A percentile compares a stretch with the other conserved stretches of the same genome.
phyloP scores from a whole-genome alignment of 2,888 invertebrate genomes.

The Thera obeliscata region DNA sequence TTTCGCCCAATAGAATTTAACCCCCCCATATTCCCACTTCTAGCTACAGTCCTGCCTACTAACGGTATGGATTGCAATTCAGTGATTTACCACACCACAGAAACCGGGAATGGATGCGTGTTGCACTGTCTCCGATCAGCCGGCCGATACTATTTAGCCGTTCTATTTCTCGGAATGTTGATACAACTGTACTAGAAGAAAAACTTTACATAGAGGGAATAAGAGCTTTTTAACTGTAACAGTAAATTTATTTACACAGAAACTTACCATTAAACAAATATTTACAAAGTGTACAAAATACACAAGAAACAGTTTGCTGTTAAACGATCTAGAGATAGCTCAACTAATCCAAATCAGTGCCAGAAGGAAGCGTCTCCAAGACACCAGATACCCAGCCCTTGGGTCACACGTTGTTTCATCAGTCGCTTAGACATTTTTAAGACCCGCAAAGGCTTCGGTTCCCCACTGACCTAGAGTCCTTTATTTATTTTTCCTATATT shows the following conservation, averaged over 20 bases:
- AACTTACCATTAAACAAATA: too few species aligned
- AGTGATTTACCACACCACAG: conserved; percentile 78
- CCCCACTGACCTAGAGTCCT: too few species aligned
- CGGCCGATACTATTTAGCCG: conserved; percentile 14
- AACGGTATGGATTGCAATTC: conserved; percentile 77
- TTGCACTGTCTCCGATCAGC: conserved; percentile 53
- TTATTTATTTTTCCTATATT: too few species aligned
- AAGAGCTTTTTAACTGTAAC: not conserved
- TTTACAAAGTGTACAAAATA: too few species aligned
- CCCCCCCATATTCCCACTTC: not conserved
- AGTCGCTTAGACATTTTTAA: too few species aligned
- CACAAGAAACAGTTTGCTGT: too few species aligned
- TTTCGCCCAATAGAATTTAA: not conserved
- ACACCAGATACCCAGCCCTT: too few species aligned
- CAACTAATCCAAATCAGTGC: too few species aligned
- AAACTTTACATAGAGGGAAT: not conserved
- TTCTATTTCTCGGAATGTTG: conserved; percentile 28
- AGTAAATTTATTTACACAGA: not conserved
- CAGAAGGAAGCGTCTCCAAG: too few species aligned
- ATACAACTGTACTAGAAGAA: conserved; percentile 22
- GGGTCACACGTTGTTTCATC: too few species aligned
- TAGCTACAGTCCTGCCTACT: conserved; percentile 40
- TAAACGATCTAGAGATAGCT: too few species aligned
- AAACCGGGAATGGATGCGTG: conserved; percentile 60
- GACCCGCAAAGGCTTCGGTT: too few species aligned